phyloP scores from a whole-genome alignment of 2,113 vertebrate species.

The Dasyprocta punctata region DNA sequence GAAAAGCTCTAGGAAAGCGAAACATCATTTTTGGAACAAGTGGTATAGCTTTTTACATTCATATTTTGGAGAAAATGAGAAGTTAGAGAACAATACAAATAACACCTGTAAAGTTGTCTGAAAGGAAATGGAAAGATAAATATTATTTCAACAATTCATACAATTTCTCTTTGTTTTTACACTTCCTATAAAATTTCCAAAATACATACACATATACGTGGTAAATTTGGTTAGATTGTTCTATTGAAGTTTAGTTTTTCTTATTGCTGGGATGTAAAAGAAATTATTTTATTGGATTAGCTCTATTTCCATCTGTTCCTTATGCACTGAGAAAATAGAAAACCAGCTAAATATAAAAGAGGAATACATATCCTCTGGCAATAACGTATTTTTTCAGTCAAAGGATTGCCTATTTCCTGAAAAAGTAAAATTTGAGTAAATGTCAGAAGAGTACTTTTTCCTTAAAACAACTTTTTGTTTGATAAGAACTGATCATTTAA shows the following conservation, averaged over 20 bases:
- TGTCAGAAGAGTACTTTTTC: conserved; percentile 73
- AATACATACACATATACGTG: conserved; percentile 35
- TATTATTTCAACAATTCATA: conserved; percentile 77
- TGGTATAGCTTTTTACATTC: conserved; percentile 35
- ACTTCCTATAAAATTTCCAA: conserved; percentile 77
- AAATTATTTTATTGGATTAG: conserved; percentile 77
- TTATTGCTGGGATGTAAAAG: conserved; percentile 66
- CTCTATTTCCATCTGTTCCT: conserved; percentile 78
- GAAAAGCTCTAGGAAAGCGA: conserved; percentile 35
- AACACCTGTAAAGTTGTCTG: conserved; percentile 66
- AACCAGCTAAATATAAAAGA: conserved; percentile 74
- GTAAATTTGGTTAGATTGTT: conserved; percentile 68
- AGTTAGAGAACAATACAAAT: conserved; percentile 71
- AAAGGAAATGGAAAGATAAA: conserved; percentile 73
- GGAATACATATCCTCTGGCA: conserved; percentile 79
- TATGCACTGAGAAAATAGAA: conserved; percentile 80
- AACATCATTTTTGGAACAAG: conserved; percentile 56
- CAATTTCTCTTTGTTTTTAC: conserved; percentile 14
- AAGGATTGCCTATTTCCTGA: conserved; percentile 80
- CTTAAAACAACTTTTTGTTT: conserved; percentile 72
- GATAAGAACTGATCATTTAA: conserved; percentile 65
- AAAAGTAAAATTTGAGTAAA: conserved; percentile 77
- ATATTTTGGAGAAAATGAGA: conserved; percentile 52
- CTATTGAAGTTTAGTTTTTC: conserved; percentile 77
- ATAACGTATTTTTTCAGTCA: conserved; percentile 79